phyloP scores from a whole-genome alignment of 2,113 vertebrate genomes.

The Cyprinodon variegatus region DNA sequence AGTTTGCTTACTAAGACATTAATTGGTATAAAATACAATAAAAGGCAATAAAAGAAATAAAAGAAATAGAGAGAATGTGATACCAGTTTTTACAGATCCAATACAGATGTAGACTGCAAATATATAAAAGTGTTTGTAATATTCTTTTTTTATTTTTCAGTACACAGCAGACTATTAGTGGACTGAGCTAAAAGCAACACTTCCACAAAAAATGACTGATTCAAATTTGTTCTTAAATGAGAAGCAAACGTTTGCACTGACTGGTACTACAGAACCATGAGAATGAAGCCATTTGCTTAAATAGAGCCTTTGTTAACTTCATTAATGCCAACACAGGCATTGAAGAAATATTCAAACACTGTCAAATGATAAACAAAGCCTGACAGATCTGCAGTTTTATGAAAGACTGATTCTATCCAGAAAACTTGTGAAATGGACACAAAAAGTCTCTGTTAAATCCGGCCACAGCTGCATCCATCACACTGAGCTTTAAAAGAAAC shows the following conservation, averaged over 20 bases:
- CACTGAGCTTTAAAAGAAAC: constrained; percentile 16
- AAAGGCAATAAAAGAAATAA: background rate
- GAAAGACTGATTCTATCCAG: constrained; percentile 59
- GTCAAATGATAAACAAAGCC: constrained; percentile 37
- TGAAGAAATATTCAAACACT: constrained; percentile 22
- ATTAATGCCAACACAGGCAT: constrained; percentile 40
- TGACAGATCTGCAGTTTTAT: constrained; percentile 33
- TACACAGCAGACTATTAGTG: constrained; percentile 11
- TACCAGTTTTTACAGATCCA: background rate
- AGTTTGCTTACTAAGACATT: background rate
- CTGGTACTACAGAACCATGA: constrained; percentile 44
- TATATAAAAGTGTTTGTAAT: background rate
- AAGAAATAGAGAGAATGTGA: background rate
- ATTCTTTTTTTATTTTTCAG: background rate
- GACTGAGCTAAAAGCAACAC: constrained; percentile 9
- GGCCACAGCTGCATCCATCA: constrained; percentile 54
- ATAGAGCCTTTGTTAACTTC: constrained; percentile 33
- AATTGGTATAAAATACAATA: background rate
- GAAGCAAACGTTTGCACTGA: constrained; percentile 33
- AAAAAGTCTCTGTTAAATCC: constrained; percentile 51
- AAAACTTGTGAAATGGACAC: constrained; percentile 21
- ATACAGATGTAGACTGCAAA: background rate
- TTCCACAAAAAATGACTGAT: constrained; percentile 18
- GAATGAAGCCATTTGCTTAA: constrained; percentile 29
- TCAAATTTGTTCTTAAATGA: constrained; percentile 26